These are phyloP conservation scores for Drosophila sturtevanti DNA, from an alignment of 1,140 invertebrate genomes.

Conservation along the genomic window DNA sequence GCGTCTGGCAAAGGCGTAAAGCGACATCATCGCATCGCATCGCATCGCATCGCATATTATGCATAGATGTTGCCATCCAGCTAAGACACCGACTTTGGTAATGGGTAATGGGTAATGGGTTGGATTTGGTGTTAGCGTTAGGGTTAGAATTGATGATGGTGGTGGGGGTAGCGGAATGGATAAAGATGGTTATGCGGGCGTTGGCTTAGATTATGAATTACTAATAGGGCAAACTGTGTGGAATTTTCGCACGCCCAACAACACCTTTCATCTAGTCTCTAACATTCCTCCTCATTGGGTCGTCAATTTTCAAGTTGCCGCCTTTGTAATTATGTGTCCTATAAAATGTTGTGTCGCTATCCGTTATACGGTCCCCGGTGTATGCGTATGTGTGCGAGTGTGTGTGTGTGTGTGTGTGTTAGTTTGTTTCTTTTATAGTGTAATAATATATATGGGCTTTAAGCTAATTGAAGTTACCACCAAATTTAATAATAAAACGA, in stretches of 20 bases:
- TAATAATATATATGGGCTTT: constrained; percentile 25
- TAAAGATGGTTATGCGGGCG: no score
- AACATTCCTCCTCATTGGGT: constrained; percentile 11
- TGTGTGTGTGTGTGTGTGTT: neutral
- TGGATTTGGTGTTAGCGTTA: neutral
- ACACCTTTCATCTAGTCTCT: constrained; percentile 2
- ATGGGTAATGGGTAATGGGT: neutral
- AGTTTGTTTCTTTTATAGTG: neutral
- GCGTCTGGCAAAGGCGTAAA: neutral
- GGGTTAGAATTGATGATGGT: no score
- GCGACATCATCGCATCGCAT: neutral
- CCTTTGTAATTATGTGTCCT: constrained; percentile 65
- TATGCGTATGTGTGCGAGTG: neutral
- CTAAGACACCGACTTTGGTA: neutral
- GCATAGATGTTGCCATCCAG: constrained; percentile 5
- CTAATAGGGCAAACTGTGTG: constrained; percentile 64
- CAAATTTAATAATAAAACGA: neutral
- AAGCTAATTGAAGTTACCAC: constrained; percentile 38
- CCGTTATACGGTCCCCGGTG: neutral
- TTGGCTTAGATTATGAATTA: constrained; percentile 71
- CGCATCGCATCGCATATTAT: neutral
- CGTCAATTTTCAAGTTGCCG: constrained; percentile 42
- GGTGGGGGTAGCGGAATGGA: no score
- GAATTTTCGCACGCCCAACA: constrained; percentile 68
- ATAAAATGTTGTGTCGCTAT: constrained; percentile 2